These are phyloP conservation scores for Pimpla rufipes DNA, from an alignment of 2,888 invertebrate genomes.

Conservation along the genomic window DNA sequence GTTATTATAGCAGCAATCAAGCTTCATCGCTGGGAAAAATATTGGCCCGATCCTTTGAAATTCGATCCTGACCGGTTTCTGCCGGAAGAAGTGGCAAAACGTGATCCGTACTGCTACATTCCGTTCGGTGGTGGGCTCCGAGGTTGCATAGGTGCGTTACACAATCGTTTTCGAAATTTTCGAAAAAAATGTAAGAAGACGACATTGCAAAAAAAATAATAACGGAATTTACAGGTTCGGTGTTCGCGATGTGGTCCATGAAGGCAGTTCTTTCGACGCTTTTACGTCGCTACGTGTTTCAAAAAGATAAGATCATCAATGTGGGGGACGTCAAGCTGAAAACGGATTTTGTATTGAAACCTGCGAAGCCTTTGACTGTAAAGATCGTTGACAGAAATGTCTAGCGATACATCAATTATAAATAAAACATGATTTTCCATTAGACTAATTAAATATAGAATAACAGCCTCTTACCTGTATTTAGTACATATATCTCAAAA, in stretches of 20 bases:
- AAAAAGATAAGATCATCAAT: constrained; percentile 12
- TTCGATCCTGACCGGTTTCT: constrained; percentile 79
- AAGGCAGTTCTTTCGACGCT: constrained; percentile 84
- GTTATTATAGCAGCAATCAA: constrained; percentile 70
- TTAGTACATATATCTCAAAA: no score
- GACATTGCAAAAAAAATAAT: not conserved
- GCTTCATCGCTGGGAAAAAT: constrained; percentile 71
- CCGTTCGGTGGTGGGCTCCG: constrained; percentile 77
- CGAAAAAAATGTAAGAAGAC: constrained; percentile 82
- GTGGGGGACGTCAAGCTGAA: no score
- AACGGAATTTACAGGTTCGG: constrained; percentile 80
- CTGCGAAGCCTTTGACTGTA: no score
- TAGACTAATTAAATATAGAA: no score
- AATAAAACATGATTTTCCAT: no score
- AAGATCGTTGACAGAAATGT: no score
- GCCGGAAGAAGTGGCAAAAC: constrained; percentile 75
- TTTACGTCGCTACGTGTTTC: constrained; percentile 80
- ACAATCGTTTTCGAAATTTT: no score
- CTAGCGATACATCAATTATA: no score
- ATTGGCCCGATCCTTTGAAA: constrained; percentile 75
- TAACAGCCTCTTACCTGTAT: no score
- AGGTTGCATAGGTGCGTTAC: constrained; percentile 76
- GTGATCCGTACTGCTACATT: constrained; percentile 74
- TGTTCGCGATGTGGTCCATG: constrained; percentile 85
- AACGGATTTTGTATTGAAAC: no score